Base-by-base conservation (phyloP, 2,797 vertebrate genomes). In the Anguilla pacifica region DNA sequence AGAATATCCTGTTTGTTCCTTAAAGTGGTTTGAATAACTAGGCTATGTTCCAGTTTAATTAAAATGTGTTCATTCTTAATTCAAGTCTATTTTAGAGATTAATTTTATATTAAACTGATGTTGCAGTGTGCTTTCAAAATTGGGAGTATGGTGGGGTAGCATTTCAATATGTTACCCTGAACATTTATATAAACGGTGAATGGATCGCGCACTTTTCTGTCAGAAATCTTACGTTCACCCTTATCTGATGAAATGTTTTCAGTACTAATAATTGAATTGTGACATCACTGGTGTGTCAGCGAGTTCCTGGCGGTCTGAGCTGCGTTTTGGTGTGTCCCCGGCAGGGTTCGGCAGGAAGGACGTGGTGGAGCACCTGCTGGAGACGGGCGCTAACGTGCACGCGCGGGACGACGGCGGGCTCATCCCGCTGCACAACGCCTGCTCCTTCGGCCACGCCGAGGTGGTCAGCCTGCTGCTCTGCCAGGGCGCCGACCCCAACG, bases 271-370 rank as follows among this genome's bases (percentile, higher is more conserved):
- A 39, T 39, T 39, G n/a, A 3, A 70, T n/a, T 5, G 10, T 74
- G 70, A n/a, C 9, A 67, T 74, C 31, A 74, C 7, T 39, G 28
- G 35, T 74, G 2, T 74, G 4, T 39, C 2, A 4, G 70, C 35
- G 11, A 72, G 28, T 43, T 35, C 72, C 11, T 77, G 35, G 15
- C 5, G 0, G 4, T 9, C 35, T 35, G 11, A 31, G 31, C 9
- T 74, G 64, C 0, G 19, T 39, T 2, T 39, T 2, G 2, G 39
- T 39, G 39, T 2, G 39, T 39, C 39, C 39, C 1, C 1, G 39
- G 39, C 92, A 99, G 99, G 99, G 70, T 99, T 99, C 94, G 99
- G 99, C 90, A 96, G 99, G 91, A 99, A 99, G 91, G 99, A 99
- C 88, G 99, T 99, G 35, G 99, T 99, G 67, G 99, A 99, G 89